Conservation (phyloP, 2,113 vertebrate species). For the Cephalophus harveyi region DNA sequence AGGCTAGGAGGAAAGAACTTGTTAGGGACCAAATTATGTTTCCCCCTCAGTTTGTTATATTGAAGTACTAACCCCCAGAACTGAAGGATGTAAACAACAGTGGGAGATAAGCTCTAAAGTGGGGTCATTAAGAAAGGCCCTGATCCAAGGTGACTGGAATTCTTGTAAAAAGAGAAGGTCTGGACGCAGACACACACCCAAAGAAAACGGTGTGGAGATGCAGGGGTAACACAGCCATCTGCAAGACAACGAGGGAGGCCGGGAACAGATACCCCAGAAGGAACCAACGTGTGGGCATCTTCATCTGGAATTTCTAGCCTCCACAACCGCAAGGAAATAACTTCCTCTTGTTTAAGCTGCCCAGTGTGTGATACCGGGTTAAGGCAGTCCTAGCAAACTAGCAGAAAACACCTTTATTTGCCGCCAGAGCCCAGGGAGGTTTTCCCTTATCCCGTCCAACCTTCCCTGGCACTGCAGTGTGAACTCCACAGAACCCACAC, state of each 20-base stretch:
- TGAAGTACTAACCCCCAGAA: neutral
- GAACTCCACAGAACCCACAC: neutral
- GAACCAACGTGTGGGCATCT: neutral
- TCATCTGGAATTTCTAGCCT: neutral
- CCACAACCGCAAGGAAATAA: neutral
- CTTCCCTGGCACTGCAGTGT: neutral
- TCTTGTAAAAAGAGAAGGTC: neutral
- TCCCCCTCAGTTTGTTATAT: neutral
- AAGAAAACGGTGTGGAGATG: neutral
- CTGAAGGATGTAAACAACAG: neutral
- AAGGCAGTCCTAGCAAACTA: neutral
- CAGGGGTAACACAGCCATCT: neutral
- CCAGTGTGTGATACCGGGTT: neutral
- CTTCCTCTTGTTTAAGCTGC: neutral
- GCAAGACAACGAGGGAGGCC: neutral
- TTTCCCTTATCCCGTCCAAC: neutral
- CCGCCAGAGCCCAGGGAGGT: neutral
- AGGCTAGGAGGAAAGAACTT: neutral
- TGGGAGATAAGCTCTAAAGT: neutral
- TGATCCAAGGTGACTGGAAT: neutral
- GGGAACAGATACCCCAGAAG: neutral
- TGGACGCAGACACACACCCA: neutral
- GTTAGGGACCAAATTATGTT: neutral
- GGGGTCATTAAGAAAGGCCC: neutral
- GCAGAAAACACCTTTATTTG: neutral